Base-by-base conservation (phyloP, 2,888 invertebrate genomes). In the Balanococcus diminutus region DNA sequence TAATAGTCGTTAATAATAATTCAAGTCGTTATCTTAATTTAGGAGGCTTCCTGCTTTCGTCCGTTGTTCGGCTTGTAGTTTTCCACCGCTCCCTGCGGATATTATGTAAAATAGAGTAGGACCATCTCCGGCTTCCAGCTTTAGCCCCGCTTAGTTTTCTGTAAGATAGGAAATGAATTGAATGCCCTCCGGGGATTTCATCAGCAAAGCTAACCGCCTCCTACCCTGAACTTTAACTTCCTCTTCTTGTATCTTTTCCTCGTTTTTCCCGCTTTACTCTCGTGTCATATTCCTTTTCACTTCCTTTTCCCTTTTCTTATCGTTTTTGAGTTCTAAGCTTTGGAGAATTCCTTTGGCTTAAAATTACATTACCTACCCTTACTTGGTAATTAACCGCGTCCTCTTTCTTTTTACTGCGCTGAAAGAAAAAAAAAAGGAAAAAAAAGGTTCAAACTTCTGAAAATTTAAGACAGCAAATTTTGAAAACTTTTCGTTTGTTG, bases 21-120 rank as follows among this genome's bases (percentile, higher is more conserved):
- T 85, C 85, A 85, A 85, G 85, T 85, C 85, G 85, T 85, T 85
- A 85, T 85, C 85, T 85, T 85, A 85, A 85, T 85, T 85, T 85
- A 85, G 85, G 85, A 85, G 85, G 75, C 75, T 85, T 85, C 85
- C 85, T 85, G 85, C 46, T 85, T 85, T 79, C 75, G 85, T 85
- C 85, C 85, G 75, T 72, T 72, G 84, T 31, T 85, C 79, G 85
- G 72, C 42, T 39, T 75, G 46, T 75, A 84, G 72, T 72, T 67
- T 28, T 51, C 67, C 85, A 46, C 85, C 85, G 75, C 85, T 75
- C 46, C 79, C 79, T 31, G 79, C 85, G 46, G 75, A 85, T 85
- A 85, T 84, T 75, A 75, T 72, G 75, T 42, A 75, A 84, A 72
- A 84, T 85, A 75, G 85, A 85, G 46, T 79, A 85, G 75, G 85